phyloP scores from a whole-genome alignment of 2,888 invertebrate species.

The Pristionchus japonicus region DNA sequence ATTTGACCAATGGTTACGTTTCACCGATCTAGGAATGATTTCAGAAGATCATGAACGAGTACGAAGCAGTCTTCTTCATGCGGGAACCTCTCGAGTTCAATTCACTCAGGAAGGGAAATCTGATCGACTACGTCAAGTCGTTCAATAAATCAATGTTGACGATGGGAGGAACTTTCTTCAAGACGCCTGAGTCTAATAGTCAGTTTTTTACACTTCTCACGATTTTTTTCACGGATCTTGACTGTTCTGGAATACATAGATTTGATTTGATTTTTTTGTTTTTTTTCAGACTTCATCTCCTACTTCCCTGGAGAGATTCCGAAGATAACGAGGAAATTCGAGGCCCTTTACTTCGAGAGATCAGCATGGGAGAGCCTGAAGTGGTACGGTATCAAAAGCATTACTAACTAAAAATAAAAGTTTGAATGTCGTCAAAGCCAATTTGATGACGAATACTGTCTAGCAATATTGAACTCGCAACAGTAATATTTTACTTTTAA shows the following conservation, averaged over 20 bases:
- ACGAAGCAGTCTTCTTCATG: constrained; percentile 1
- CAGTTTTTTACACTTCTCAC: no score
- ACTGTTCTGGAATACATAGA: neutral
- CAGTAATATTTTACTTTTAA: neutral
- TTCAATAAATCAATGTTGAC: neutral
- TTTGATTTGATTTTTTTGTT: neutral
- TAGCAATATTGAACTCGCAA: neutral
- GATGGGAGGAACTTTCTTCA: neutral
- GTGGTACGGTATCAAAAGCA: neutral
- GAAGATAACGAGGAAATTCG: neutral
- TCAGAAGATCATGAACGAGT: neutral
- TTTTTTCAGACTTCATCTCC: neutral
- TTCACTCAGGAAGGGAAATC: neutral
- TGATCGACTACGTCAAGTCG: neutral
- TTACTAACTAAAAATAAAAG: no score
- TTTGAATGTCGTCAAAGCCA: no score
- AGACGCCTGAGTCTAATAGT: neutral
- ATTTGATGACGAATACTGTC: no score
- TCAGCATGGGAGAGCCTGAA: neutral
- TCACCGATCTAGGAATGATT: no score
- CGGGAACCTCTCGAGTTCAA: neutral
- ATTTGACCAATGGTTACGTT: no score
- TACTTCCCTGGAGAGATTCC: constrained; percentile 17
- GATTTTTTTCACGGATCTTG: no score
- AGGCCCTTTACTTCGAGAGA: neutral